Conservation (phyloP, 37 sponge, comb jelly and placozoan genomes). For the Cliona cf. orientalis region DNA sequence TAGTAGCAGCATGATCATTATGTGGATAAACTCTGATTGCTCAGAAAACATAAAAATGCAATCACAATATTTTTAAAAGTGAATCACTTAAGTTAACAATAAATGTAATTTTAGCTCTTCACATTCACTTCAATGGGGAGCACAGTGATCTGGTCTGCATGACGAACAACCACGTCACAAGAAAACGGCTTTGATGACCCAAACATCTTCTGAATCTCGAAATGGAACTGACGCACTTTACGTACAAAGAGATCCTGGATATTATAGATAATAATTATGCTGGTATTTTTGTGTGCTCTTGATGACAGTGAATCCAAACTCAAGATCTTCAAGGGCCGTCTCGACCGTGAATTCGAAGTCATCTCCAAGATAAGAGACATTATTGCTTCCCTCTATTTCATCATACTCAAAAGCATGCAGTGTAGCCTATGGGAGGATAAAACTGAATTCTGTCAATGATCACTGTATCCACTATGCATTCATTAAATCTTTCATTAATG, state of each 20-base stretch:
- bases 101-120: too few relatives aligned
- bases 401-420: too few relatives aligned
- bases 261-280: not conserved
- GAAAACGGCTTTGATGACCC: constrained; percentile 52
- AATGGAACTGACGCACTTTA: constrained; percentile 53
- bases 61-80: too few relatives aligned
- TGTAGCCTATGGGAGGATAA: too few relatives aligned
- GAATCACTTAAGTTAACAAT: too few relatives aligned
- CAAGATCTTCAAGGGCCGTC: constrained; percentile 62
- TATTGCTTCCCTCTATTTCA: not conserved
- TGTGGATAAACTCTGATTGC: too few relatives aligned
- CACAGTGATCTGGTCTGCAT: constrained; percentile 40
- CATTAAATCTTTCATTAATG: too few relatives aligned
- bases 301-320: constrained; percentile 64
- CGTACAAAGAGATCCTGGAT: constrained; percentile 48
- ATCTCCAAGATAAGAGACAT: constrained; percentile 16
- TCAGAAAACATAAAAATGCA: too few relatives aligned
- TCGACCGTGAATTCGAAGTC: constrained; percentile 66
- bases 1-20: too few relatives aligned
- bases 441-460: too few relatives aligned
- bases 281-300: constrained; percentile 53
- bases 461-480: too few relatives aligned
- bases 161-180: constrained; percentile 54
- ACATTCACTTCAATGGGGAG: constrained; percentile 46
- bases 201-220: constrained; percentile 59